A percentile compares a stretch with the other conserved stretches of the same genome.
phyloP scores from a whole-genome alignment of 2,888 invertebrate genomes.

The Pterostichus niger region DNA sequence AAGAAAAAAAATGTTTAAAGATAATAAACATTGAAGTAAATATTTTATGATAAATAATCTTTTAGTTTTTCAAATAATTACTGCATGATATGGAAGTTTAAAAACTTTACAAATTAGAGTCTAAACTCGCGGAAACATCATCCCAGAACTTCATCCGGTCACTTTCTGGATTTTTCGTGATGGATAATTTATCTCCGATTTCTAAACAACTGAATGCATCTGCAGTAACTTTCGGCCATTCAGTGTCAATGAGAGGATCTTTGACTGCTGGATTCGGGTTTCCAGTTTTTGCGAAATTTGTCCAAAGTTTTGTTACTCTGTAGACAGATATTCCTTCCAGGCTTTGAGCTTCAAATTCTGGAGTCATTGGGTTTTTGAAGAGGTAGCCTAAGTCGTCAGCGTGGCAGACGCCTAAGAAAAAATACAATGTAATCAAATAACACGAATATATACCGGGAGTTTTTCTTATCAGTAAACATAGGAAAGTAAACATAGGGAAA shows the following conservation, averaged over 20 bases:
- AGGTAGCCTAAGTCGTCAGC: constrained; percentile 72
- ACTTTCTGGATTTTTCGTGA: constrained; percentile 70
- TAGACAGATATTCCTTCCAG: constrained; percentile 69
- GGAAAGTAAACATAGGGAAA: too few relatives aligned
- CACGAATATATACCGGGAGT: too few relatives aligned
- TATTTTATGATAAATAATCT: too few relatives aligned
- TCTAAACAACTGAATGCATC: constrained; percentile 71
- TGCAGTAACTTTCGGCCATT: constrained; percentile 71
- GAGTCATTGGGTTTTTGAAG: constrained; percentile 69
- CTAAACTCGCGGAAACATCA: constrained; percentile 57
- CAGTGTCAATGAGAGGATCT: constrained; percentile 68
- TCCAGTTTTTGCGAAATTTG: constrained; percentile 72
- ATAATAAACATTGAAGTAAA: too few relatives aligned
- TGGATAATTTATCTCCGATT: constrained; percentile 71
- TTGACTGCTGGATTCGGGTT: constrained; percentile 69
- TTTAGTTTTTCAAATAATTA: too few relatives aligned
- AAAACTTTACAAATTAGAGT: neutral
- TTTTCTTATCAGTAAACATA: too few relatives aligned
- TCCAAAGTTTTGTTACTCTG: constrained; percentile 71
- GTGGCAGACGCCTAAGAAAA: constrained; percentile 71
- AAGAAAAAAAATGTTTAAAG: too few relatives aligned
- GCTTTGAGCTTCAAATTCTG: constrained; percentile 68
- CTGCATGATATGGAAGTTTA: neutral
- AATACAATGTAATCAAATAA: neutral
- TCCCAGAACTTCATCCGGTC: constrained; percentile 73